phyloP scores from a whole-genome alignment of 2,797 vertebrate species.

The Enteromius thamalakanensis region DNA sequence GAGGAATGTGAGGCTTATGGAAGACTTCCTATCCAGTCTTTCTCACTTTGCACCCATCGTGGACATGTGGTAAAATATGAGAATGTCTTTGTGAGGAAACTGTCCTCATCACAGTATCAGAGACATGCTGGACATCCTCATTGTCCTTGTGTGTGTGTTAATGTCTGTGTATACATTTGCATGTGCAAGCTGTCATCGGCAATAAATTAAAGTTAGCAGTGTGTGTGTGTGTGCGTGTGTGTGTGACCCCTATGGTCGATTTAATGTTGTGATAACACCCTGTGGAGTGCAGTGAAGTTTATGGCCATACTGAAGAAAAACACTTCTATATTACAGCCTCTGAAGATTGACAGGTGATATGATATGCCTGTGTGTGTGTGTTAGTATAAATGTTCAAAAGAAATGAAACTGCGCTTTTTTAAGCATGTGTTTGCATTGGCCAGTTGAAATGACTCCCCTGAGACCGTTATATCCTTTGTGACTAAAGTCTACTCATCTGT shows the following conservation, averaged over 20 bases:
- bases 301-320: conserved; percentile 59
- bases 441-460: conserved; percentile 39
- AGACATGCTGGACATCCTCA: conserved; percentile 18
- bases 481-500: conserved; percentile 42
- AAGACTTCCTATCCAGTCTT: conserved; percentile 59
- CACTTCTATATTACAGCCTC: conserved; percentile 52
- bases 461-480: conserved; percentile 16
- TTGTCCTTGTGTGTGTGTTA: conserved; percentile 14
- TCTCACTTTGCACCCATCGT: conserved; percentile 37
- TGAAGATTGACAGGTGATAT: conserved; percentile 47
- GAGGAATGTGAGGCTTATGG: conserved; percentile 64
- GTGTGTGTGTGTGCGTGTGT: conserved; percentile 29
- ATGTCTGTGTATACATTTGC: conserved; percentile 15
- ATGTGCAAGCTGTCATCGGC: conserved; percentile 34
- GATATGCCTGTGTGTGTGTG: conserved; percentile 51
- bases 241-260: conserved; percentile 25
- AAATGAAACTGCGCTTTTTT: conserved; percentile 39
- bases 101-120: conserved; percentile 9
- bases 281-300: conserved; percentile 56
- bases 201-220: conserved; percentile 40
- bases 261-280: conserved; percentile 54
- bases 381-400: conserved; percentile 47
- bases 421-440: conserved; percentile 42
- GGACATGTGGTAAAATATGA: conserved; percentile 32
- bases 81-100: conserved; percentile 35